These are phyloP conservation scores for Camponotus vicinus DNA, from an alignment of 1,140 invertebrate species.

Conservation along the genomic window DNA sequence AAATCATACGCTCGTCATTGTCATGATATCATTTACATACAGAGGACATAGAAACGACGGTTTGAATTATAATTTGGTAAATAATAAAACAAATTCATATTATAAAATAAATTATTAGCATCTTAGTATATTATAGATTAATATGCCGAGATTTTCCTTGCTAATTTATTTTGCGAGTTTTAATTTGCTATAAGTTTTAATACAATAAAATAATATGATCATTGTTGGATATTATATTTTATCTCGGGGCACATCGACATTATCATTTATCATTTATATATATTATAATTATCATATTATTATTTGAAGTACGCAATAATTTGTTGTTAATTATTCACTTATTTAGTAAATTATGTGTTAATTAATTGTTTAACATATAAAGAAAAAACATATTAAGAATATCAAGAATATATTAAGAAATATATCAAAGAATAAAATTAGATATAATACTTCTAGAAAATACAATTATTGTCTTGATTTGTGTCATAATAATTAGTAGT, in stretches of 20 bases:
- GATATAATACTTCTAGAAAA: background rate
- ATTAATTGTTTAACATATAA: background rate
- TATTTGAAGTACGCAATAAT: conserved; percentile 3
- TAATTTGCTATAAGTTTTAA: conserved; percentile 9
- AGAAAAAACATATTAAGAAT: no score
- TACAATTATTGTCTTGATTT: background rate
- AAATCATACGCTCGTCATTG: background rate
- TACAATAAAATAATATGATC: background rate
- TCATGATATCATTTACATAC: background rate
- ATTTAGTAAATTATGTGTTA: background rate
- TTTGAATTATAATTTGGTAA: background rate
- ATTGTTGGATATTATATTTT: background rate
- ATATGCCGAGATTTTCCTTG: background rate
- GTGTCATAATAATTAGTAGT: background rate
- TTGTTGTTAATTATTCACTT: background rate
- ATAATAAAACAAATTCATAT: conserved; percentile 16
- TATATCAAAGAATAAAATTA: background rate
- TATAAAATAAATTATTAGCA: background rate
- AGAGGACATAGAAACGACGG: background rate
- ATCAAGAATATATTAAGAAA: background rate
- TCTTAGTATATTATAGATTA: background rate
- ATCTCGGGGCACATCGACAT: background rate
- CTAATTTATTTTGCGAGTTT: background rate
- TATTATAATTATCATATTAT: background rate
- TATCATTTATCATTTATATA: background rate